Conservation (phyloP, 1,140 invertebrate species). For the Pachyrhynchus sulphureomaculatus region DNA sequence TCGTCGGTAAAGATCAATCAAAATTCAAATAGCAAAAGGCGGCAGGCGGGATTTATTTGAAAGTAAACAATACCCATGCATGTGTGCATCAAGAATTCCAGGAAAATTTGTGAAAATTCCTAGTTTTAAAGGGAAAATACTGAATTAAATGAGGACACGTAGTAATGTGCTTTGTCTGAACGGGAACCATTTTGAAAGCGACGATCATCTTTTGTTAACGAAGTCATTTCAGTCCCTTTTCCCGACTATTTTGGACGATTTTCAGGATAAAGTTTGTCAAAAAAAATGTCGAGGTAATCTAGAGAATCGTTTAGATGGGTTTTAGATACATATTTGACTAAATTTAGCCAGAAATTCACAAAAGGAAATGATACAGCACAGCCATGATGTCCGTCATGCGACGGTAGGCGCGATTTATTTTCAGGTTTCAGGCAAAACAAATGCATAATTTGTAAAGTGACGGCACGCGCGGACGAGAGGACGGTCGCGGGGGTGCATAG, state of each 20-base stretch:
- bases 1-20: constrained; percentile 39
- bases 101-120: constrained; percentile 16
- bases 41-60: constrained; percentile 39
- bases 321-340: background rate
- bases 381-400: constrained; percentile 45
- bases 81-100: constrained; percentile 18
- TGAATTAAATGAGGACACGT: constrained; percentile 26
- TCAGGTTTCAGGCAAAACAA: constrained; percentile 14
- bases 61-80: constrained; percentile 37
- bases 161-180: constrained; percentile 48
- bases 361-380: constrained; percentile 22
- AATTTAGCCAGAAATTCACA: constrained; percentile 8
- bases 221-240: background rate
- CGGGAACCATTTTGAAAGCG: constrained; percentile 63
- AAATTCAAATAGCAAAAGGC: constrained; percentile 41
- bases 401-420: constrained; percentile 18
- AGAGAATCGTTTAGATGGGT: background rate
- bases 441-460: constrained; percentile 7
- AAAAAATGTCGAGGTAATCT: background rate
- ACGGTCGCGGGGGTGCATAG: constrained; percentile 54
- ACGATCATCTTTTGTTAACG: constrained; percentile 23
- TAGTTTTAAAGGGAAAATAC: constrained; percentile 12
- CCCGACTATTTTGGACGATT: background rate
- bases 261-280: background rate
- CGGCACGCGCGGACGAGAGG: constrained; percentile 5